phyloP scores from a whole-genome alignment of 2,888 invertebrate species.

The Cerceris rybyensis region DNA sequence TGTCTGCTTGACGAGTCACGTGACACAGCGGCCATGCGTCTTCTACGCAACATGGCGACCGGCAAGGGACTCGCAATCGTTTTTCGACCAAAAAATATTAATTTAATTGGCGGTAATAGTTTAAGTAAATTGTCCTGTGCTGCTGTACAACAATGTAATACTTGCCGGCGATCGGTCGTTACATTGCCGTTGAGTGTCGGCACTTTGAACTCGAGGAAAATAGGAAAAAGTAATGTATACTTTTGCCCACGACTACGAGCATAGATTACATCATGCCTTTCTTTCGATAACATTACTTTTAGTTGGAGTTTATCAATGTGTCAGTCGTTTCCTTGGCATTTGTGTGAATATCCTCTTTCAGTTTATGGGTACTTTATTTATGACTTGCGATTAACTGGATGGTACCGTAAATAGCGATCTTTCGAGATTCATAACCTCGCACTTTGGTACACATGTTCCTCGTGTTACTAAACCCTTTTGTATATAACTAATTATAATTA shows the following conservation, averaged over 20 bases:
- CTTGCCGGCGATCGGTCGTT: conserved; percentile 69
- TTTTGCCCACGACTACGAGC: background rate
- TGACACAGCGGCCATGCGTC: conserved; percentile 70
- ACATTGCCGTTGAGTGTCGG: conserved; percentile 69
- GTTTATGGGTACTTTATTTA: background rate
- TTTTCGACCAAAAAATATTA: conserved; percentile 77
- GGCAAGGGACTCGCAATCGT: conserved; percentile 79
- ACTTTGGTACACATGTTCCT: conserved; percentile 29
- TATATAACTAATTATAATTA: conserved; percentile 16
- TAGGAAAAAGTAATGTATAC: conserved; percentile 74
- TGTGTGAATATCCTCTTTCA: background rate
- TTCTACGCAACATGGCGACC: conserved; percentile 80
- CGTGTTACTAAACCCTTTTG: background rate
- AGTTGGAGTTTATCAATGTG: background rate
- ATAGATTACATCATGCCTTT: conserved; percentile 75
- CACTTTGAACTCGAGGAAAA: conserved; percentile 65
- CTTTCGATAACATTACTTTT: conserved; percentile 24
- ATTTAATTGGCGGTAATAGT: conserved; percentile 74
- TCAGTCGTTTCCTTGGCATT: background rate
- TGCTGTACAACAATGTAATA: conserved; percentile 65
- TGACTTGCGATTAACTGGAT: background rate
- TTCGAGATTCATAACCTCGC: conserved; percentile 36
- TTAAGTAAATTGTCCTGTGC: conserved; percentile 67
- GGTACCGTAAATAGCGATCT: background rate
- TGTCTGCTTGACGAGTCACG: conserved; percentile 32